Evolutionary conservation across 2,888 invertebrate genomes (phyloP).

Genomic region (Villa cingulata): DNA sequence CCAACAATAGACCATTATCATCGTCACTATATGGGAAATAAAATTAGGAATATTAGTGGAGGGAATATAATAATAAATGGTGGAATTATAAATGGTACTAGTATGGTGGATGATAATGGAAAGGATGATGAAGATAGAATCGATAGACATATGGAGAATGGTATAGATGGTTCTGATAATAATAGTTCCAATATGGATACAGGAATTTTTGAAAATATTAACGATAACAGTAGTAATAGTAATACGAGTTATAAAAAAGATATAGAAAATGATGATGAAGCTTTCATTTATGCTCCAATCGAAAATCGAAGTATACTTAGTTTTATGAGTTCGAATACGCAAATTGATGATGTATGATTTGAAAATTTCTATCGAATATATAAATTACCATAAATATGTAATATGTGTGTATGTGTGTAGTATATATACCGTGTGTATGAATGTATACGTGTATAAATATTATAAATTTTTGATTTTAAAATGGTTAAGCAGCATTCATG

Average conservation of each 20-base stretch:
- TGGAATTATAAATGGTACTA: no score
- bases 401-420: no score
- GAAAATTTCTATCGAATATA: not conserved
- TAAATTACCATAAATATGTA: no score
- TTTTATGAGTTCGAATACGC: slow-evolving; percentile 23
- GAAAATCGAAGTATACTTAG: slow-evolving; percentile 34
- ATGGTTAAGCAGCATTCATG: no score
- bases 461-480: no score
- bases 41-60: not conserved
- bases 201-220: not conserved
- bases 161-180: not conserved
- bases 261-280: slow-evolving; percentile 22
- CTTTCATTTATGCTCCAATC: slow-evolving; percentile 33
- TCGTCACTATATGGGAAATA: not conserved
- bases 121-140: no score
- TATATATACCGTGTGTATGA: no score
- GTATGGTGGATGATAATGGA: no score
- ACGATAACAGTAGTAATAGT: not conserved
- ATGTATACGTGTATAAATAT: no score
- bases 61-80: no score
- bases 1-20: slow-evolving; percentile 9
- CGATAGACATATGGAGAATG: no score
- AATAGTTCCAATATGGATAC: not conserved
- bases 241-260: slow-evolving; percentile 2
- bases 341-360: slow-evolving; percentile 5